Evolutionary conservation across 2,888 invertebrate species (phyloP), one percentile per base, ranked within the genome.

Genomic region (Morpho helenor): DNA sequence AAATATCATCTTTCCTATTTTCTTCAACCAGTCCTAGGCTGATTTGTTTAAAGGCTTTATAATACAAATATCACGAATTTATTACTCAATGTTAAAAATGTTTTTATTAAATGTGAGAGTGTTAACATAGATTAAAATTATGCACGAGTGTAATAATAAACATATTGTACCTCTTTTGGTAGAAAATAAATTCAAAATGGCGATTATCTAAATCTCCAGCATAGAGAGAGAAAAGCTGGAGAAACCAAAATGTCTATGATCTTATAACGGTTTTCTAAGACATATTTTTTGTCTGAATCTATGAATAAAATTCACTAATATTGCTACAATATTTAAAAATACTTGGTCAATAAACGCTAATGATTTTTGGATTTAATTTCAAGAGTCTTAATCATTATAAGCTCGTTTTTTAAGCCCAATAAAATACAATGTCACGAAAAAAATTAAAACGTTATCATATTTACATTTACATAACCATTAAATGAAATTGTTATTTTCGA

Each of bases 1-100:
- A 87, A 87, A 87, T 87, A 87, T 81, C 73, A 61, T 66, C 67
- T 69, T 66, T 62, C 63, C 60, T 54, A 57, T 63, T 67, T 68
- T 66, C 62, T 66, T 68, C 68, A 65, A 64, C 63, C 63, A 62
- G 62, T 62, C 48, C 57, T 59, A 49, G 51, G 57, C 49, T 46
- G 52, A 57, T 52, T 60, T 8, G 43, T 61, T 50, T 49, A 51
- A 63, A 60, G 62, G 57, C 56, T 40, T 60, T 56, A 56, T 49
- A 60, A 49, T 61, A 49, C 52, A 56, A 49, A 58, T 63, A 63
- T 63, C 63, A 63, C 61, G 51, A 63, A 59, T 63, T 59, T 53
- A 58, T 10, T 52, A 59, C 48, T 51, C 31, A 43, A 57, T 40
- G 40, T 45, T 60, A 52, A 54, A 52, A 58, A 59, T 49, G 56